These are phyloP conservation scores for Drosophila colorata DNA, from an alignment of 2,888 invertebrate genomes.

Conservation along the genomic window DNA sequence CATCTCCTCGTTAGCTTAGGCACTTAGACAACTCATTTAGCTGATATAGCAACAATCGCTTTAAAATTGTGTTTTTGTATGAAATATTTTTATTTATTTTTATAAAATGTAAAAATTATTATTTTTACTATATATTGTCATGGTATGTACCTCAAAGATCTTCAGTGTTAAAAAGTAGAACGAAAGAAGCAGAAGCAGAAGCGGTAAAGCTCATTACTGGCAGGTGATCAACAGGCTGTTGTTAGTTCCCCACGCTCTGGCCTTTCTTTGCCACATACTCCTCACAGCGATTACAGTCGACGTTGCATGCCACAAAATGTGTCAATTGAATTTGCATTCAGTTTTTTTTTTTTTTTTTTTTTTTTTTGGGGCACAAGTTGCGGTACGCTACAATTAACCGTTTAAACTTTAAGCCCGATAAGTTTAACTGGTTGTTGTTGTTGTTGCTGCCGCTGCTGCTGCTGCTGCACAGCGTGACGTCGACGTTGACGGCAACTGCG, in stretches of 20 bases:
- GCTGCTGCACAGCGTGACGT: slow-evolving; percentile 44
- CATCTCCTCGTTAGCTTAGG: no score
- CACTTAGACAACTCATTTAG: no score
- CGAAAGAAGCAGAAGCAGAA: no score
- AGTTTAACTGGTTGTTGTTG: slow-evolving; percentile 49
- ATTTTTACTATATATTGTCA: no score
- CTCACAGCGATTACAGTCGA: background rate
- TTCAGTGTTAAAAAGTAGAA: no score
- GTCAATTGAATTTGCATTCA: slow-evolving; percentile 78
- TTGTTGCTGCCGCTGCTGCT: slow-evolving; percentile 8
- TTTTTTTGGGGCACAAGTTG: slow-evolving; percentile 31
- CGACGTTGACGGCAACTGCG: slow-evolving; percentile 40
- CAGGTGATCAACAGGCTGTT: slow-evolving; percentile 32
- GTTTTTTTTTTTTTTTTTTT: slow-evolving; percentile 20
- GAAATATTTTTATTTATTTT: no score
- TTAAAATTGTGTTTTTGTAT: no score
- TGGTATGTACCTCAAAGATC: no score
- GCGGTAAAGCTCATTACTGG: background rate
- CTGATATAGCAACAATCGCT: no score
- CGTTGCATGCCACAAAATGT: slow-evolving; percentile 62
- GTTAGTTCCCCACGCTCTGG: background rate
- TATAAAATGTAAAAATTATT: no score
- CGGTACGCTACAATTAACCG: slow-evolving; percentile 62
- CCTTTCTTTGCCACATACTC: background rate
- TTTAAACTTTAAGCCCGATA: slow-evolving; percentile 61